Evolutionary conservation across 1,140 invertebrate genomes (phyloP), one percentile per base, ranked within the genome.

Genomic region (Aphelinus certus): DNA sequence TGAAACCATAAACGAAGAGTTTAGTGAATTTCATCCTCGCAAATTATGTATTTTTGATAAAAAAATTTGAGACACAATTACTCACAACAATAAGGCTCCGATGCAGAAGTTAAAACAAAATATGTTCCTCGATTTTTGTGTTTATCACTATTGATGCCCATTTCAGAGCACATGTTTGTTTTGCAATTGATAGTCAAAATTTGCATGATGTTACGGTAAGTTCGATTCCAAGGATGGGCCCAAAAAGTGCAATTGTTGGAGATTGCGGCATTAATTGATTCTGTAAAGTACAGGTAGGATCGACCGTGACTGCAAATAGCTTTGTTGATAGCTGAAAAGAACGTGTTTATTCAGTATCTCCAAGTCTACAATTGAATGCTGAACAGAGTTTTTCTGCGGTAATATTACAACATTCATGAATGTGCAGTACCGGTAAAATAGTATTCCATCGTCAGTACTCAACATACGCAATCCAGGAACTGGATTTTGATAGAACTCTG

Each of bases 291-390:
- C 3, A 89, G 7, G 58, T 91, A 90, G 0, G 90, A 88, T 2
- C 89, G 86, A 5, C 90, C 90, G 75, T 91, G 90, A 71, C 89
- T 91, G 80, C 90, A 91, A 69, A 90, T 89, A 0, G 89, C 88
- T 80, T 88, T 84, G 42, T 86, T 78, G 2, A 91, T 79, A 43
- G 66, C 90, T 91, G 71, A 62, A 79, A 86, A 46, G 26, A 26
- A 26, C 26, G 26, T 26, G 26, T 26, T 26, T 26, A 26, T 26
- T 26, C 26, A 26, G 26, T 26, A 26, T 26, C 26, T 26, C 26
- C 26, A 26, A 26, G 26, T 26, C 26, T 26, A 26, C 26, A 26
- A 26, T 26, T 26, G 26, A 26, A 26, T 26, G 26, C 26, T 26
- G 26, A 26, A 26, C 26, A 26, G 26, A 26, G 26, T 26, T 26